A percentile compares a stretch with the other conserved stretches of the same genome.
Conservation (phyloP, 1,140 invertebrate species). For the Contarinia nasturtii region DNA sequence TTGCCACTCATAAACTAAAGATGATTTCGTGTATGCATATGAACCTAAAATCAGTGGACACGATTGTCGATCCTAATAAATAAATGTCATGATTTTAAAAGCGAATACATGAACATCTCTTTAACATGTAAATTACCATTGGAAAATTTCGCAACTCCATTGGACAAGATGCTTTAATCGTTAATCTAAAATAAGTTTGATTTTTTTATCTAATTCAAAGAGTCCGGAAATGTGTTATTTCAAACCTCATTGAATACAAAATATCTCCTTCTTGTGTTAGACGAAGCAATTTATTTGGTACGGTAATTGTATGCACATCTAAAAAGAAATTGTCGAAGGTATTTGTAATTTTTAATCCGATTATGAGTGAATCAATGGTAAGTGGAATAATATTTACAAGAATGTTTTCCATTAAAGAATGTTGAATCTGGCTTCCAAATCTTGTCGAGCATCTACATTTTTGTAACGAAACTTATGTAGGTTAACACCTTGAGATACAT, state of each 20-base stretch:
- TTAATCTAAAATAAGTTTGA: slow-evolving; percentile 48
- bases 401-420: slow-evolving; percentile 82
- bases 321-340: too few species aligned
- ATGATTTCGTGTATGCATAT: slow-evolving; percentile 82
- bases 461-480: neutral
- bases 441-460: slow-evolving; percentile 54
- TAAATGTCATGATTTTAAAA: too few species aligned
- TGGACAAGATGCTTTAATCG: slow-evolving; percentile 91
- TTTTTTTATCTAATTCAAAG: too few species aligned
- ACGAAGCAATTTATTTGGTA: slow-evolving; percentile 81
- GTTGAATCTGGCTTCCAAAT: slow-evolving; percentile 95
- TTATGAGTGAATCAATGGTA: too few species aligned
- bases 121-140: too few species aligned
- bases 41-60: slow-evolving; percentile 76
- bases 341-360: too few species aligned
- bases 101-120: too few species aligned
- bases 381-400: too few species aligned
- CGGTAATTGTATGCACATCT: slow-evolving; percentile 90
- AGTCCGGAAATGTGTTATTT: too few species aligned
- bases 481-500: neutral
- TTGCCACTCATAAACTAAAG: slow-evolving; percentile 83
- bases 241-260: slow-evolving; percentile 89
- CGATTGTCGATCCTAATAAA: slow-evolving; percentile 77
- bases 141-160: slow-evolving; percentile 95
- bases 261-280: slow-evolving; percentile 80